Conservation (phyloP, 2,113 vertebrate species). For the Malurus alboscapulatus region DNA sequence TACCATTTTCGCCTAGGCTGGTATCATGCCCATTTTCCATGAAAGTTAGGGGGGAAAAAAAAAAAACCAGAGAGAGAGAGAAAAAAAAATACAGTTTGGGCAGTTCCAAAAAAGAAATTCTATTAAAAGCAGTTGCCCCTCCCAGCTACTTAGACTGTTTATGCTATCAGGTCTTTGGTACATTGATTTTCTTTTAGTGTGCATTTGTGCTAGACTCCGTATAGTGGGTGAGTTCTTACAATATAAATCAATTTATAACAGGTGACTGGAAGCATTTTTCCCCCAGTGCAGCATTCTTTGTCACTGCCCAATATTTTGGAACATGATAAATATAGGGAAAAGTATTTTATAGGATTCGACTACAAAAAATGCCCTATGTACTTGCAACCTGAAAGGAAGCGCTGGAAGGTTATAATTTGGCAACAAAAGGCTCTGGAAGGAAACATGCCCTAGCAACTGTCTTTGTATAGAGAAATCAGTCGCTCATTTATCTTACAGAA, state of each 20-base stretch:
- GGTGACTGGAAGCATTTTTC: slow-evolving; percentile 1
- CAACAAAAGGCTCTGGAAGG: slow-evolving; percentile 67
- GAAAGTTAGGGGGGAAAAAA: background rate
- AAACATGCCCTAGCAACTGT: slow-evolving; percentile 75
- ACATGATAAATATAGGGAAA: background rate
- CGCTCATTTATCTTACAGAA: slow-evolving; percentile 75
- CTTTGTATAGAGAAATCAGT: slow-evolving; percentile 68
- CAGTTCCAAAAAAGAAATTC: background rate
- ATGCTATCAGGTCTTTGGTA: background rate
- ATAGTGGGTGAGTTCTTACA: background rate
- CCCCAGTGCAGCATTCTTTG: background rate
- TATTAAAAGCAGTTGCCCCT: background rate
- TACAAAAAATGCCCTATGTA: background rate
- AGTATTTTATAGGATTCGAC: slow-evolving; percentile 22
- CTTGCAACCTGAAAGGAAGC: slow-evolving; percentile 62
- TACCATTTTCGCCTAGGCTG: background rate
- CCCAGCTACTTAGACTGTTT: background rate
- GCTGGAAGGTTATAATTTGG: slow-evolving; percentile 65
- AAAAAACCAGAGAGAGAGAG: fast-evolving
- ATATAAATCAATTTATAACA: slow-evolving; percentile 1
- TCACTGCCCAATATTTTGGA: background rate
- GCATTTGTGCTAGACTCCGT: background rate
- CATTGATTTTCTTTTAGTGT: background rate
- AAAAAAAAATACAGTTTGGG: background rate
- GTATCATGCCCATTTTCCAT: background rate